These are phyloP conservation scores for Thunnus maccoyii DNA, from an alignment of 2,113 vertebrate species.

Conservation along the genomic window DNA sequence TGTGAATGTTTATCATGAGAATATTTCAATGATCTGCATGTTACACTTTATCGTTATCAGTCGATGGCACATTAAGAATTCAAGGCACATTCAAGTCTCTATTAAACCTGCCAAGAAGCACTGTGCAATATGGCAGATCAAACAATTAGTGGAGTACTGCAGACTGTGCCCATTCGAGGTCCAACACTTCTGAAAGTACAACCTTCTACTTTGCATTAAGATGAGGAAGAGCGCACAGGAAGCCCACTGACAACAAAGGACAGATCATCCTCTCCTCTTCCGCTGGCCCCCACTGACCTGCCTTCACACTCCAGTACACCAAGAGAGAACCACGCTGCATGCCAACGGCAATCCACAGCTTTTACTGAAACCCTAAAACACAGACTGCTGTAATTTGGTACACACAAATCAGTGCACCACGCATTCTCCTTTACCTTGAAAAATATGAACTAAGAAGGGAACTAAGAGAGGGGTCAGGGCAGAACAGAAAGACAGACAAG, in stretches of 20 bases:
- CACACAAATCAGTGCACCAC: constrained; percentile 39
- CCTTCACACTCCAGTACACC: constrained; percentile 65
- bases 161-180: constrained; percentile 10
- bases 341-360: constrained; percentile 50
- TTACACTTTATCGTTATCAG: constrained; percentile 3
- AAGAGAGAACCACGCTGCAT: constrained; percentile 46
- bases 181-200: constrained; percentile 28
- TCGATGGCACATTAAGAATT: constrained; percentile 16
- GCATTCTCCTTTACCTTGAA: constrained; percentile 49
- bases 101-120: constrained; percentile 29
- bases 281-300: constrained; percentile 66
- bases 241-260: constrained; percentile 71
- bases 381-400: constrained; percentile 45
- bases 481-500: constrained; percentile 39
- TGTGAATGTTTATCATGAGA: not conserved
- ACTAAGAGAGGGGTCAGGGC: constrained; percentile 14
- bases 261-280: constrained; percentile 69
- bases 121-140: constrained; percentile 27
- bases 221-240: constrained; percentile 56
- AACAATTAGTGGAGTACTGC: constrained; percentile 16
- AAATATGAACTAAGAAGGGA: constrained; percentile 28
- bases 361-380: constrained; percentile 41
- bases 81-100: constrained; percentile 10
- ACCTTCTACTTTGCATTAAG: constrained; percentile 47
- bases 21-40: not conserved